Evolutionary conservation across 2,113 vertebrate species (phyloP).

Genomic region (Megaptera novaeangliae): DNA sequence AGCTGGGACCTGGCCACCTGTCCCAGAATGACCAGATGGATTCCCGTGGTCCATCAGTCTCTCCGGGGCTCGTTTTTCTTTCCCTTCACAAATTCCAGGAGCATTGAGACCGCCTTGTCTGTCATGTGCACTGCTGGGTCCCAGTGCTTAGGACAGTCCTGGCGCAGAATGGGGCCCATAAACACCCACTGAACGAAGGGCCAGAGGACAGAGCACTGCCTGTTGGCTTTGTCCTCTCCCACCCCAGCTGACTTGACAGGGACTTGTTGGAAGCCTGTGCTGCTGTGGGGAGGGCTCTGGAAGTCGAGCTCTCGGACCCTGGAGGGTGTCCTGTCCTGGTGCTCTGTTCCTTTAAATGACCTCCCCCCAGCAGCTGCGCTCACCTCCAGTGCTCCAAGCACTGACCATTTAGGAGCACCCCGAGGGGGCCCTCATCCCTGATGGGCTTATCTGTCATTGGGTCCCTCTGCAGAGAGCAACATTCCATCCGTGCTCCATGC

Average conservation of each 20-base stretch:
- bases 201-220: fast-evolving
- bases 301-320: background rate
- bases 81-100: background rate
- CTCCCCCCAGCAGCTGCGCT: background rate
- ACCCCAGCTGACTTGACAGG: no score
- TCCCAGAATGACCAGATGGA: background rate
- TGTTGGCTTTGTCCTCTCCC: background rate
- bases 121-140: fast-evolving
- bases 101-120: background rate
- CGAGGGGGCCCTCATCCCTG: background rate
- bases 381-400: background rate
- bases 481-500: no score
- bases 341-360: background rate
- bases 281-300: background rate
- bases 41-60: background rate
- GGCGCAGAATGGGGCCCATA: background rate
- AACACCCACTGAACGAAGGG: background rate
- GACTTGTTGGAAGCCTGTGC: background rate
- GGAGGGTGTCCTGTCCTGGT: background rate
- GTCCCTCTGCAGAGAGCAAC: background rate
- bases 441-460: background rate
- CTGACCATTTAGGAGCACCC: background rate
- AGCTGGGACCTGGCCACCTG: background rate
- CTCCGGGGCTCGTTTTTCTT: background rate
- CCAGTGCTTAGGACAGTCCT: background rate